These are phyloP conservation scores for Notolabrus celidotus DNA, from an alignment of 2,797 vertebrate genomes.

Conservation along the genomic window DNA sequence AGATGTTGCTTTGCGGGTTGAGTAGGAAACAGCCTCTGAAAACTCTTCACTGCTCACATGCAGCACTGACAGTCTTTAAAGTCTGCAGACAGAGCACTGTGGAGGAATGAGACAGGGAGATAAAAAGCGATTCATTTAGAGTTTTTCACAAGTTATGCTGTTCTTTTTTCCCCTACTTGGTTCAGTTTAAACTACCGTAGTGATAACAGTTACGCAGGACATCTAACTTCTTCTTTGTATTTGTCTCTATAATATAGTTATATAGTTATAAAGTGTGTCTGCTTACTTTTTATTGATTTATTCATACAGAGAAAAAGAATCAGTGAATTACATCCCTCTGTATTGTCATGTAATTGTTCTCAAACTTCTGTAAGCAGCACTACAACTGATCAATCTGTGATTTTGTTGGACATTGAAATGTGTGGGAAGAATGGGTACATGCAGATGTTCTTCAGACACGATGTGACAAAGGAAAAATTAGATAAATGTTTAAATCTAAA, in stretches of 20 bases:
- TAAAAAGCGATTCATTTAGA: neutral
- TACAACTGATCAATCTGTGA: neutral
- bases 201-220: neutral
- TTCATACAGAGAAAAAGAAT: neutral
- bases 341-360: neutral
- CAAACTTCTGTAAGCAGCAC: neutral
- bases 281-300: neutral
- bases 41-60: neutral
- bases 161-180: neutral
- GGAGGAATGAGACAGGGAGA: constrained; percentile 4
- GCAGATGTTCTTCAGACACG: neutral
- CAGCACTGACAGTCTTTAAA: neutral
- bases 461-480: neutral
- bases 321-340: neutral
- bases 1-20: constrained; percentile 5
- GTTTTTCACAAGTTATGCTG: neutral
- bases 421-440: neutral
- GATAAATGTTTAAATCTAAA: neutral
- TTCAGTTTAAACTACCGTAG: neutral
- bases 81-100: neutral
- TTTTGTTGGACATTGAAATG: neutral
- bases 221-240: neutral
- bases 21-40: neutral
- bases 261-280: no score
- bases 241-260: no score